Percentiles rank a stretch among this genome's conserved stretches.
phyloP scores from a whole-genome alignment of 2,113 vertebrate genomes.

The Lophotis ruficrista region DNA sequence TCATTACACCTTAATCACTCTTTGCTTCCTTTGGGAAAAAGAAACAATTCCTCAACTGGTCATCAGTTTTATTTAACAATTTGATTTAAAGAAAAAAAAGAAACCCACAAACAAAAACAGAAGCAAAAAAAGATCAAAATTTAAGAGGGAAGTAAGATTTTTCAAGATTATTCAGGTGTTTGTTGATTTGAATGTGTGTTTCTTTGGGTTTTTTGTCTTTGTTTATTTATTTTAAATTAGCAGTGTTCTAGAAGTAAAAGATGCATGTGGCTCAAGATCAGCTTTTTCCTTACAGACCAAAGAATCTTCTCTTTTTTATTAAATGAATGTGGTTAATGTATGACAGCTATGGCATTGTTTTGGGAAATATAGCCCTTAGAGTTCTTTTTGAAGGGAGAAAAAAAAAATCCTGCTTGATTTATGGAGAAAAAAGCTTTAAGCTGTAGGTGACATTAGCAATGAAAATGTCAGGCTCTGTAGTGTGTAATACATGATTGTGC shows the following conservation, averaged over 20 bases:
- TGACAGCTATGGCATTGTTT: background rate
- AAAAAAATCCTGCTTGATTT: slow-evolving; percentile 27
- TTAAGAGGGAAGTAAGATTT: background rate
- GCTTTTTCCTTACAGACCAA: background rate
- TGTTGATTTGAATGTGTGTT: background rate
- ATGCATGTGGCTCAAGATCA: background rate
- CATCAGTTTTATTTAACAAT: background rate
- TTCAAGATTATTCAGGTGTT: background rate
- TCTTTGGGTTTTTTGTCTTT: background rate
- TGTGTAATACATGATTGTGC: slow-evolving; percentile 30
- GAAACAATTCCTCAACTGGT: background rate
- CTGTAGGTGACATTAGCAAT: slow-evolving; percentile 60
- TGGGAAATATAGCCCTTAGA: slow-evolving; percentile 22
- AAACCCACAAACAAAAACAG: background rate
- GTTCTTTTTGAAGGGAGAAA: background rate
- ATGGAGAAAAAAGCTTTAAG: slow-evolving; percentile 10
- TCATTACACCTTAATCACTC: background rate
- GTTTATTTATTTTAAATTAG: background rate
- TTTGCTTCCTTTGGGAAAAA: background rate
- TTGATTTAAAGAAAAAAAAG: background rate
- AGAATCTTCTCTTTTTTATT: background rate
- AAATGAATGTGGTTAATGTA: background rate
- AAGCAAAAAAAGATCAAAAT: background rate
- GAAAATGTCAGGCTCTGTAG: slow-evolving; percentile 57
- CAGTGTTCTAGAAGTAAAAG: background rate